These are phyloP conservation scores for Schizopygopsis pylzovi DNA, from an alignment of 2,797 vertebrate species.

Conservation along the genomic window DNA sequence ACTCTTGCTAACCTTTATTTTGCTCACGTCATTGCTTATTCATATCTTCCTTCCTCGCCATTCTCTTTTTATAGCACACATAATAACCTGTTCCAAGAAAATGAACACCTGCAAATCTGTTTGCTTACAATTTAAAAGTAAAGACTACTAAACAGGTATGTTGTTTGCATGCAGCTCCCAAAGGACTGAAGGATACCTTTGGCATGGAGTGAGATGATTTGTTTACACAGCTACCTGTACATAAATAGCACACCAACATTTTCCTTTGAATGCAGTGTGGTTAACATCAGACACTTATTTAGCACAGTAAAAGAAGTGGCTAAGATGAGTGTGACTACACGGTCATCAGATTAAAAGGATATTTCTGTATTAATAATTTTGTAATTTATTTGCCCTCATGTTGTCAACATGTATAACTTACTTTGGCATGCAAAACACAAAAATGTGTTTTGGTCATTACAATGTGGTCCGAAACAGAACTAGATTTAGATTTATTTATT, in stretches of 20 bases:
- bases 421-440: not conserved
- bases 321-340: not conserved
- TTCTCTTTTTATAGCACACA: slow-evolving; percentile 21
- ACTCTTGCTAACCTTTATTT: slow-evolving; percentile 1
- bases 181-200: slow-evolving; percentile 15
- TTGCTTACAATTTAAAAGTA: slow-evolving; percentile 41
- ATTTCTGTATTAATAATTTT: not conserved
- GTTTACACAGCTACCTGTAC: slow-evolving; percentile 2
- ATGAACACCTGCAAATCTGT: slow-evolving; percentile 49
- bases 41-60: not conserved
- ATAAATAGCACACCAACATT: not conserved
- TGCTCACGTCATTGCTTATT: not conserved
- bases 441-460: not conserved
- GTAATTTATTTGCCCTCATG: not conserved
- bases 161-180: slow-evolving; percentile 35
- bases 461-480: not conserved
- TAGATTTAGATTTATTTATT: not conserved
- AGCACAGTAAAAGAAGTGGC: not conserved
- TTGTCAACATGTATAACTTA: not conserved
- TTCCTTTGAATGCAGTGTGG: not conserved
- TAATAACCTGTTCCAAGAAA: slow-evolving; percentile 34
- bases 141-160: slow-evolving; percentile 56
- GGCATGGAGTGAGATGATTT: slow-evolving; percentile 18
- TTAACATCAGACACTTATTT: not conserved
- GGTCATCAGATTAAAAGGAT: not conserved